These are phyloP conservation scores for Cliona cf. orientalis DNA, from an alignment of 37 sponge, comb jelly and placozoan genomes.

Conservation along the genomic window DNA sequence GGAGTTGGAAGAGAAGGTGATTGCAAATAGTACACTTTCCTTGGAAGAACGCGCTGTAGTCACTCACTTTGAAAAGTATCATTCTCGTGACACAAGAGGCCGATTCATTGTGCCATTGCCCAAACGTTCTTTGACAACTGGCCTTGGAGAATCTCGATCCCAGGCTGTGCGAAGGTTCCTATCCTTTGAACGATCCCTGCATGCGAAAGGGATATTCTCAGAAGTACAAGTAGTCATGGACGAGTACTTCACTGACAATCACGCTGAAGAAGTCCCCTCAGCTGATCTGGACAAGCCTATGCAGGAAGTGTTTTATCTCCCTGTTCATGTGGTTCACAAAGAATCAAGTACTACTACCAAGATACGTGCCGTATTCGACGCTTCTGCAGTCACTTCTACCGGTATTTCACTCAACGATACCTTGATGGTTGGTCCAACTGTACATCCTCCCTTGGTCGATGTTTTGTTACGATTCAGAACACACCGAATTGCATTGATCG, in stretches of 20 bases:
- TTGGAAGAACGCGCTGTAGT: slow-evolving; percentile 21
- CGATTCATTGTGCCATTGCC: slow-evolving; percentile 41
- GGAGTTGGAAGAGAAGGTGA: slow-evolving; percentile 40
- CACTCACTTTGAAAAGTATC: slow-evolving; percentile 21
- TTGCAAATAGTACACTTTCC: slow-evolving; percentile 1
- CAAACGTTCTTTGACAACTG: slow-evolving; percentile 4
- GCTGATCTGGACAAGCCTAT: slow-evolving; percentile 37
- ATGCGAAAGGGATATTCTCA: slow-evolving; percentile 17
- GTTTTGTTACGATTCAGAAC: slow-evolving; percentile 30
- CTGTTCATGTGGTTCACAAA: slow-evolving; percentile 36
- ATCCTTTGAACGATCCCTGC: slow-evolving; percentile 38
- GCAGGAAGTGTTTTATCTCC: slow-evolving; percentile 33
- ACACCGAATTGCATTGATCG: slow-evolving; percentile 31
- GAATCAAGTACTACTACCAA: slow-evolving; percentile 56
- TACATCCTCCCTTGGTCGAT: slow-evolving; percentile 26
- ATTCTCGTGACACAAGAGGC: slow-evolving; percentile 18
- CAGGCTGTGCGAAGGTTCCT: slow-evolving; percentile 41
- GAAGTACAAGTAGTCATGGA: slow-evolving; percentile 27
- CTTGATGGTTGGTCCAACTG: slow-evolving; percentile 36
- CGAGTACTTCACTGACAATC: slow-evolving; percentile 27
- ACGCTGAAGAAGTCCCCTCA: slow-evolving; percentile 38
- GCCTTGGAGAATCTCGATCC: slow-evolving; percentile 48
- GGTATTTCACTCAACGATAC: slow-evolving; percentile 23
- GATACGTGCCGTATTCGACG: slow-evolving; percentile 39
- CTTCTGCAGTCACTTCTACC: slow-evolving; percentile 26